These are phyloP conservation scores for Corythaixoides concolor DNA, from an alignment of 2,113 vertebrate species.

Conservation along the genomic window DNA sequence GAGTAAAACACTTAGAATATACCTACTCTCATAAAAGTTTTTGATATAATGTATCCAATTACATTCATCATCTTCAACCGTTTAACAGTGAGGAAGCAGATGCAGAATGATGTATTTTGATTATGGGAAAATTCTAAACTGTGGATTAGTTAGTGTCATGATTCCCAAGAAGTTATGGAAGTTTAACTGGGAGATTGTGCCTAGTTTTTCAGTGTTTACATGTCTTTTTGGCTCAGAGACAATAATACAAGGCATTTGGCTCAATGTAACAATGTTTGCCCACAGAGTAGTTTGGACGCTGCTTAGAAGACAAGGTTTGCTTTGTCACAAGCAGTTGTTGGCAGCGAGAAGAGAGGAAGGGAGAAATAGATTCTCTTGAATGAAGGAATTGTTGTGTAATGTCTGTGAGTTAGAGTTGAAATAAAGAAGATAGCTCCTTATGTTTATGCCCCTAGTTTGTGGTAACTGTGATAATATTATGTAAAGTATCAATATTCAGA, in stretches of 20 bases:
- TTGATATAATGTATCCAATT: background rate
- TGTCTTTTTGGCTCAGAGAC: background rate
- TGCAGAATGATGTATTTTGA: background rate
- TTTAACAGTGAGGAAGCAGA: background rate
- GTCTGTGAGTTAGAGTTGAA: background rate
- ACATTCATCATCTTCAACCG: background rate
- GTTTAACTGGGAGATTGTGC: background rate
- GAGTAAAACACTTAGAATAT: background rate
- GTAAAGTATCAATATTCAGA: background rate
- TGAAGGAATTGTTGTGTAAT: background rate
- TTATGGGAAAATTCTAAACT: background rate
- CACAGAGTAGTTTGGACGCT: fast-evolving
- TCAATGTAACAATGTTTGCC: background rate
- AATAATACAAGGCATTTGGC: background rate
- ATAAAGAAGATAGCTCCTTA: background rate
- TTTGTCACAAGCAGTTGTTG: background rate
- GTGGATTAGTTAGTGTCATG: background rate
- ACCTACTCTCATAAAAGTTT: background rate
- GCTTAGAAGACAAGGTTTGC: background rate
- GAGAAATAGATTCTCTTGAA: background rate
- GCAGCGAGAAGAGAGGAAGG: background rate
- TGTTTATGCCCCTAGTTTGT: background rate
- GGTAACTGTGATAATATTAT: background rate
- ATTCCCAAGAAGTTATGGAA: background rate
- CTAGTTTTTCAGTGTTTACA: fast-evolving